phyloP scores from a whole-genome alignment of 2,888 invertebrate species.

The Heteromyza rotundicornis region DNA sequence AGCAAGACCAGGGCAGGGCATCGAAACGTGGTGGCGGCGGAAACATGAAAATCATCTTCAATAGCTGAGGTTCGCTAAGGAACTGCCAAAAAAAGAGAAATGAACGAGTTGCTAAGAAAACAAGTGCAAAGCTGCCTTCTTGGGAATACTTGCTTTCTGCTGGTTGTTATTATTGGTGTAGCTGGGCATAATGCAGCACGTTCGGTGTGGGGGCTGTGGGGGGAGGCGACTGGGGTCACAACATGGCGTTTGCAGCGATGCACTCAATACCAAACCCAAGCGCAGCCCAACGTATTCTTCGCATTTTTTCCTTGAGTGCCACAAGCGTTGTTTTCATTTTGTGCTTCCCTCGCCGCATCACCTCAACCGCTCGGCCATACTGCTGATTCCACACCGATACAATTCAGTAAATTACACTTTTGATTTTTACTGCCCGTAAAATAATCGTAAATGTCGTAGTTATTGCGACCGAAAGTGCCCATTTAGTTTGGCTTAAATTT shows the following conservation, averaged over 20 bases:
- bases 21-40: slow-evolving; percentile 26
- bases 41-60: slow-evolving; percentile 56
- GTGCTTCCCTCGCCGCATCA: background rate
- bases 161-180: background rate
- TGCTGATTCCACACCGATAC: slow-evolving; percentile 12
- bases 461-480: slow-evolving; percentile 63
- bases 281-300: slow-evolving; percentile 14
- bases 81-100: slow-evolving; percentile 2
- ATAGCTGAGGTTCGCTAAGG: slow-evolving; percentile 27
- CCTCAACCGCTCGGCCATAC: background rate
- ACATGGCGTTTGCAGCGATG: background rate
- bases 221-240: background rate
- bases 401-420: slow-evolving; percentile 61
- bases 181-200: slow-evolving; percentile 17
- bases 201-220: background rate
- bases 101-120: background rate
- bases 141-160: background rate
- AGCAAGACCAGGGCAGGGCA: slow-evolving; percentile 17
- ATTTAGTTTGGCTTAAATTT: slow-evolving; percentile 49
- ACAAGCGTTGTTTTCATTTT: slow-evolving; percentile 3
- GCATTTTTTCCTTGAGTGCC: background rate
- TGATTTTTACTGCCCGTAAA: slow-evolving; percentile 64
- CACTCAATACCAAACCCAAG: no score
- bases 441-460: slow-evolving; percentile 63
- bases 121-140: slow-evolving; percentile 17